These are phyloP conservation scores for Eupeodes corollae DNA, from an alignment of 1,140 invertebrate genomes.

Conservation along the genomic window DNA sequence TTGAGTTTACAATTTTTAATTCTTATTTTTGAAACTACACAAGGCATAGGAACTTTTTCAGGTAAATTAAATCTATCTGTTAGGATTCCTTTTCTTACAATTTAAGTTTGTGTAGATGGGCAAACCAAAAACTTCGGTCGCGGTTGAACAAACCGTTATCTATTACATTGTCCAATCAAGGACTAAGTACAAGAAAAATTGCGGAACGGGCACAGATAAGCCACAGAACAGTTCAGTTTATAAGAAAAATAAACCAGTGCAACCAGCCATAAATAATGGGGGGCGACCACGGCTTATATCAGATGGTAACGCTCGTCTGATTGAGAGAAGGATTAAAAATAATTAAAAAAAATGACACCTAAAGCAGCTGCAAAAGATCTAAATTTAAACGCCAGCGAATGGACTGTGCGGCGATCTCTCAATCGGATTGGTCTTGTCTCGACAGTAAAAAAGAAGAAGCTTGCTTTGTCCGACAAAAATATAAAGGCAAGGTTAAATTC, in stretches of 20 bases:
- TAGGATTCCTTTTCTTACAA: too few relatives aligned
- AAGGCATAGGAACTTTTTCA: too few relatives aligned
- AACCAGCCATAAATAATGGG: not conserved
- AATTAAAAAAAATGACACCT: not conserved
- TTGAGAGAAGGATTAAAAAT: not conserved
- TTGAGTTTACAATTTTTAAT: too few relatives aligned
- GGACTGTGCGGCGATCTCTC: not conserved
- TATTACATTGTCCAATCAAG: not conserved
- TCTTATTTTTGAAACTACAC: too few relatives aligned
- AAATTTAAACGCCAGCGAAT: not conserved
- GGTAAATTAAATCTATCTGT: too few relatives aligned
- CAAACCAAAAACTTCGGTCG: not conserved
- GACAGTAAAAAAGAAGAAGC: constrained; percentile 3
- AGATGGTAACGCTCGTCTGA: not conserved
- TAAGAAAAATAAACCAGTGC: not conserved
- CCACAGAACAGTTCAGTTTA: not conserved
- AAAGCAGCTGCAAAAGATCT: not conserved
- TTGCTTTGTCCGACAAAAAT: constrained; percentile 6
- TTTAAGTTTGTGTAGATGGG: too few relatives aligned
- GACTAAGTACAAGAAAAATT: not conserved
- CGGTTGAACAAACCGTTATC: not conserved
- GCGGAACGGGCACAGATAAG: not conserved
- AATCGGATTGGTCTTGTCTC: not conserved
- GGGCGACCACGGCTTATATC: not conserved
- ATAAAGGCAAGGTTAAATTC: not conserved